Conservation (phyloP, 2,888 invertebrate species). For the Fissipunctia ypsillon region DNA sequence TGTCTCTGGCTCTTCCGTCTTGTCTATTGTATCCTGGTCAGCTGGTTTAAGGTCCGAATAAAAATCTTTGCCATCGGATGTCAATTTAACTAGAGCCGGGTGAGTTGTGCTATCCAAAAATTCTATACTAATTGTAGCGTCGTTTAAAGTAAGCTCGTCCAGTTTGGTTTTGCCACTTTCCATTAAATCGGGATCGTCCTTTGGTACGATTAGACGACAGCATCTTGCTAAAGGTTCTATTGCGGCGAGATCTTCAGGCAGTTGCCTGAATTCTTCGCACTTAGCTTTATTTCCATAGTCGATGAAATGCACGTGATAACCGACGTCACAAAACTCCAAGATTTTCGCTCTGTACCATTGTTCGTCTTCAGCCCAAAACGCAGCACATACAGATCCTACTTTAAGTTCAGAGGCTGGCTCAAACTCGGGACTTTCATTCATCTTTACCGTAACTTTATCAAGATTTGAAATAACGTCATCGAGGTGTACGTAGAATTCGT, state of each 20-base stretch:
- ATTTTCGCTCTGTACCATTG: slow-evolving; percentile 93
- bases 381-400: slow-evolving; percentile 92
- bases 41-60: slow-evolving; percentile 66
- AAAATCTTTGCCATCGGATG: slow-evolving; percentile 88
- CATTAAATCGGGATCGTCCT: slow-evolving; percentile 85
- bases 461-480: slow-evolving; percentile 90
- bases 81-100: slow-evolving; percentile 91
- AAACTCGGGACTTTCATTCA: slow-evolving; percentile 89
- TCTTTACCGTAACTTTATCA: slow-evolving; percentile 91
- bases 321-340: slow-evolving; percentile 89
- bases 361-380: slow-evolving; percentile 92
- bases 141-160: slow-evolving; percentile 79
- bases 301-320: slow-evolving; percentile 91
- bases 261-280: slow-evolving; percentile 90
- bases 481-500: slow-evolving; percentile 94
- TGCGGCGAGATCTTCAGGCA: slow-evolving; percentile 91
- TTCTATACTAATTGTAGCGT: slow-evolving; percentile 90
- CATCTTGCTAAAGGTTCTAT: slow-evolving; percentile 92
- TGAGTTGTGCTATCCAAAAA: slow-evolving; percentile 91
- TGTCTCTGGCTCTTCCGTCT: slow-evolving; percentile 14
- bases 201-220: slow-evolving; percentile 89
- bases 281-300: slow-evolving; percentile 93
- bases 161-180: slow-evolving; percentile 80
- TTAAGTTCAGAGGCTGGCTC: slow-evolving; percentile 87
- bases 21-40: slow-evolving; percentile 26